Percentiles rank a stretch among this genome's conserved stretches.
Evolutionary conservation across 2,888 invertebrate genomes (phyloP).

Genomic region (Napeogenes inachia): DNA sequence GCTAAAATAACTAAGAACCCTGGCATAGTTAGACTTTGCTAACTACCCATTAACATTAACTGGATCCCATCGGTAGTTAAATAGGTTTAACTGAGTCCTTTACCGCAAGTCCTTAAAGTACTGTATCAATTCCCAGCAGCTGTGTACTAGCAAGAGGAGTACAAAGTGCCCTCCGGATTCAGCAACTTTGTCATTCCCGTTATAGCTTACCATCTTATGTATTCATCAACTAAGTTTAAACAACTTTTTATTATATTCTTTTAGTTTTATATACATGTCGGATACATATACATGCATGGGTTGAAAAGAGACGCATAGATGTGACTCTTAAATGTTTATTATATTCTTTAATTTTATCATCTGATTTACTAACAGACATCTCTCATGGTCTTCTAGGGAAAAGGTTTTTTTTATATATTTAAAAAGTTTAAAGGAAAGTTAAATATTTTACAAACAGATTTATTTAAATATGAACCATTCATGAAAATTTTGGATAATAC

Average conservation of each 20-base stretch:
- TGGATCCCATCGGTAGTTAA: neutral
- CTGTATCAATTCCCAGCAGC: slow-evolving; percentile 54
- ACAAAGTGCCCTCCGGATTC: neutral
- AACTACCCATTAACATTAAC: neutral
- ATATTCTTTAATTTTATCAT: too few species aligned
- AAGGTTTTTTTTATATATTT: slow-evolving; percentile 2
- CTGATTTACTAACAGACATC: too few species aligned
- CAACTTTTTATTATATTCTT: neutral
- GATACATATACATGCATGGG: neutral
- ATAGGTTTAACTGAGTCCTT: slow-evolving; percentile 5
- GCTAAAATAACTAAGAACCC: too few species aligned
- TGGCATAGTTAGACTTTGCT: neutral
- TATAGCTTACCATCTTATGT: neutral
- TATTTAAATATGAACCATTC: too few species aligned
- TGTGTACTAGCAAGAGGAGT: slow-evolving; percentile 35
- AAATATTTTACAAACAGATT: too few species aligned
- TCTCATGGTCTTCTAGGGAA: too few species aligned
- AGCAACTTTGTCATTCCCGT: neutral
- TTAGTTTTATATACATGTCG: neutral
- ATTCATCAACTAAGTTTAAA: slow-evolving; percentile 5
- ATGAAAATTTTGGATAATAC: too few species aligned
- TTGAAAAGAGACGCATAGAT: neutral
- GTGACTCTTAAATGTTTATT: neutral
- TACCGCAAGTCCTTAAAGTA: slow-evolving; percentile 8
- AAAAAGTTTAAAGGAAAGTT: slow-evolving; percentile 7